Evolutionary conservation across 1,140 invertebrate species (phyloP), one percentile per base, ranked within the genome.

Genomic region (Drosophila oshimai): DNA sequence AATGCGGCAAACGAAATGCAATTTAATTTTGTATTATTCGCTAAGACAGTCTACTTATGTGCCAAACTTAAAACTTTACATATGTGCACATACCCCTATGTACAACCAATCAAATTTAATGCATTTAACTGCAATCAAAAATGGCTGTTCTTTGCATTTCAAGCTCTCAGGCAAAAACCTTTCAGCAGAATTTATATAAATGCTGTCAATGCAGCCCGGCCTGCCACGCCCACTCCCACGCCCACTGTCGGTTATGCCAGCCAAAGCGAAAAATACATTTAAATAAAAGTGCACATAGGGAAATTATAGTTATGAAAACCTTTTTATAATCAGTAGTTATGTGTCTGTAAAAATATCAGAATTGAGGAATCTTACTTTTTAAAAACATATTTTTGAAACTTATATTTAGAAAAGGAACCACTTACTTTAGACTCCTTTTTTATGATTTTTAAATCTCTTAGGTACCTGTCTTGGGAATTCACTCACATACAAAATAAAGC

Each of bases 91-190:
- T 37, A 36, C 28, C 24, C 7, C 2, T 24, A 18, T 6, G 45
- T 53, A 47, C 61, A 53, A 39, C 41, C 81, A 86, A 84, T 84
- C 55, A 87, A 72, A 50, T 76, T 77, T 87, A 86, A 86, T 86
- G 81, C 68, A 81, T 86, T 87, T 53, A 61, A 76, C 80, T 86
- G 80, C 80, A 87, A 73, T 80, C 72, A 74, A 69, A 76, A 75
- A 65, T 77, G 51, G 58, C 58, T 68, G 61, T 72, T 71, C 54
- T 61, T 51, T 31, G 55, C 62, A 77, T 55, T 70, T 57, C 60
- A 45, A 73, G 50, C 39, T 28, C 20, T 17, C 26, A 13, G 9
- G 12, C 29, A 31, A 69, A 54, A 62, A 34, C 31, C 45, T 68
- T 74, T 69, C 57, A 72, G 18, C 49, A 45, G 53, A 80, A 79